Conservation (phyloP, 2,888 invertebrate genomes). For the Spilosoma lubricipeda region DNA sequence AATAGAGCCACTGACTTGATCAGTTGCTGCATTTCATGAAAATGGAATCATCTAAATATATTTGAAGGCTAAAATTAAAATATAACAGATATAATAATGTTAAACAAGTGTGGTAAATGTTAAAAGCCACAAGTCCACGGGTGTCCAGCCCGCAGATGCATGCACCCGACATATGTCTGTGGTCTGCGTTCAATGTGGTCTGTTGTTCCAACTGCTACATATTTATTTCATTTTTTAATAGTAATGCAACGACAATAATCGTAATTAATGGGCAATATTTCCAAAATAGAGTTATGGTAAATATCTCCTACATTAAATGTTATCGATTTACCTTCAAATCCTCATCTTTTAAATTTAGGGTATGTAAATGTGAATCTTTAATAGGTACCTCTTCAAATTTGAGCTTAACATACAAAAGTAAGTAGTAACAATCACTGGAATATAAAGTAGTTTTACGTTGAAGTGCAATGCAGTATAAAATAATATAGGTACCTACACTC, state of each 20-base stretch:
- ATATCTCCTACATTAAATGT: not conserved
- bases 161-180: slow-evolving; percentile 51
- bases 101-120: slow-evolving; percentile 31
- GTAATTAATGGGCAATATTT: not conserved
- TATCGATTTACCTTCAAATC: not conserved
- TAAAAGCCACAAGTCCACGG: slow-evolving; percentile 47
- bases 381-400: not conserved
- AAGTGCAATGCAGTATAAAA: not conserved
- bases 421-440: not conserved
- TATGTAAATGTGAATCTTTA: not conserved
- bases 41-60: not conserved
- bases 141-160: slow-evolving; percentile 16
- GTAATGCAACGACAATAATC: not conserved
- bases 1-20: too few relatives aligned
- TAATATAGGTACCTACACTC: too few relatives aligned
- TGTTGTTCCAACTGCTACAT: slow-evolving; percentile 25
- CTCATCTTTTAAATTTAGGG: not conserved
- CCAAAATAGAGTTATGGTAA: not conserved
- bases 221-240: slow-evolving; percentile 4
- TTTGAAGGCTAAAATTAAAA: not conserved
- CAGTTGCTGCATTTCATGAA: too few relatives aligned
- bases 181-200: slow-evolving; percentile 52
- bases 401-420: not conserved
- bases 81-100: not conserved
- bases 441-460: not conserved